These are phyloP conservation scores for Agriopis marginaria DNA, from an alignment of 2,888 invertebrate genomes.

Conservation along the genomic window DNA sequence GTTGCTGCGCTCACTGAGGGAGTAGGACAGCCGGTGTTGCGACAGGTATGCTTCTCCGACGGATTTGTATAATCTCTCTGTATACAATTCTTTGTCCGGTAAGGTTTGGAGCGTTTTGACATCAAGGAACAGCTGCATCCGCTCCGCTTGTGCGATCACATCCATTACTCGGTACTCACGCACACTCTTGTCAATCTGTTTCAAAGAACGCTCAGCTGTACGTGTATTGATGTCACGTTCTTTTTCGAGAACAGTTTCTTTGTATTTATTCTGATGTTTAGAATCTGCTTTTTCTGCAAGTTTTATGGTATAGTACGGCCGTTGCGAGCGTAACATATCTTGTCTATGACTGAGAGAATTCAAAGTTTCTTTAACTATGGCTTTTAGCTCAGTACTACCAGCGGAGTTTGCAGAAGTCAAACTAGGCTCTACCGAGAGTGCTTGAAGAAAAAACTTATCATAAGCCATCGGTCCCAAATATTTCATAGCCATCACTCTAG, in stretches of 20 bases:
- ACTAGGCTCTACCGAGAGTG: constrained; percentile 67
- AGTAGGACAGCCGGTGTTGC: constrained; percentile 77
- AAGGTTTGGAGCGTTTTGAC: constrained; percentile 72
- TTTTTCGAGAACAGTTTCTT: constrained; percentile 65
- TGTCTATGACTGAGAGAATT: constrained; percentile 73
- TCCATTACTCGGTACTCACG: constrained; percentile 72
- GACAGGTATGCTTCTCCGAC: constrained; percentile 78
- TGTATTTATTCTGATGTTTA: constrained; percentile 72
- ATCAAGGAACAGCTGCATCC: constrained; percentile 80
- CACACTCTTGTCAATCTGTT: constrained; percentile 70
- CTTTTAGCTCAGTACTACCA: constrained; percentile 66
- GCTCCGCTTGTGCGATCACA: constrained; percentile 74
- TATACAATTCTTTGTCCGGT: constrained; percentile 76
- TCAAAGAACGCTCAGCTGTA: constrained; percentile 70
- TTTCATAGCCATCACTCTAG: constrained; percentile 80
- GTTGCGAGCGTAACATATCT: constrained; percentile 76
- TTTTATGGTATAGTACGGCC: constrained; percentile 79
- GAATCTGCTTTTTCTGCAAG: constrained; percentile 77
- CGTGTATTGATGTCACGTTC: constrained; percentile 74
- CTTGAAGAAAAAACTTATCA: constrained; percentile 78
- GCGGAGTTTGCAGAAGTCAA: constrained; percentile 71
- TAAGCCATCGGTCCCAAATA: constrained; percentile 82
- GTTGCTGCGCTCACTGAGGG: constrained; percentile 77
- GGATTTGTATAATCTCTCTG: constrained; percentile 73
- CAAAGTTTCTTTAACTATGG: constrained; percentile 67